Evolutionary conservation across 2,113 vertebrate species (phyloP), one percentile per base, ranked within the genome.

Genomic region (Circaetus cinerascens): DNA sequence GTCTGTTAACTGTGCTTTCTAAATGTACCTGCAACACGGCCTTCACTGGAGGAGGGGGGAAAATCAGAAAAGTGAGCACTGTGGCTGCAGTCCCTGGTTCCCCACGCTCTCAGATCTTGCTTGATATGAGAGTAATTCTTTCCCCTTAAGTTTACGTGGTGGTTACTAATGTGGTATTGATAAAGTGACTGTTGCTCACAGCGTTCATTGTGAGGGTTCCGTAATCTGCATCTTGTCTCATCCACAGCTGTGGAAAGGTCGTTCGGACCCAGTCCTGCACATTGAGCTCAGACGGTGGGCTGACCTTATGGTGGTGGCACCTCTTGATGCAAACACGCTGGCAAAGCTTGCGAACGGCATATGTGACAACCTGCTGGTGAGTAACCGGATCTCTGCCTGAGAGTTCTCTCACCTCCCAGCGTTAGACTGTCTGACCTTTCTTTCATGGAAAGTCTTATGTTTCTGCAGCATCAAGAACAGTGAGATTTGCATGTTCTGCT

Each of bases 291-390:
- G 99, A 29, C 99, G 99, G 26, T 99, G 99, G 99, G 99, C 99
- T 15, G 98, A 99, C 96, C 97, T 99, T 18, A 86, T 99, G 95
- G 46, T 99, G 72, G 98, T 99, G 66, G 99, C 99, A 45, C 99
- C 99, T 18, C 98, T 99, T 3, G 99, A 99, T 51, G 99, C 99
- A 87, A 99, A 99, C 98, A 99, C 99, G 1, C 98, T 99, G 91
- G 99, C 99, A 45, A 99, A 99, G 97, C 98, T 99, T 8, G 98
- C 99, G 13, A 99, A 84, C 48, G 99, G 99, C 43, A 98, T 99
- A 96, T 99, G 99, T 98, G 99, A 99, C 98, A 99, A 99, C 95
- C 97, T 99, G 59, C 97, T 99, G 98, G 99, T 99, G 96, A 99
- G 99, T 97, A 40, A n/a, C n/a, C 0, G 0, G 29, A 10, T 45